Evolutionary conservation across 2,888 invertebrate genomes (phyloP), one percentile per base, ranked within the genome.

Genomic region (Caenorhabditis sulstoni): DNA sequence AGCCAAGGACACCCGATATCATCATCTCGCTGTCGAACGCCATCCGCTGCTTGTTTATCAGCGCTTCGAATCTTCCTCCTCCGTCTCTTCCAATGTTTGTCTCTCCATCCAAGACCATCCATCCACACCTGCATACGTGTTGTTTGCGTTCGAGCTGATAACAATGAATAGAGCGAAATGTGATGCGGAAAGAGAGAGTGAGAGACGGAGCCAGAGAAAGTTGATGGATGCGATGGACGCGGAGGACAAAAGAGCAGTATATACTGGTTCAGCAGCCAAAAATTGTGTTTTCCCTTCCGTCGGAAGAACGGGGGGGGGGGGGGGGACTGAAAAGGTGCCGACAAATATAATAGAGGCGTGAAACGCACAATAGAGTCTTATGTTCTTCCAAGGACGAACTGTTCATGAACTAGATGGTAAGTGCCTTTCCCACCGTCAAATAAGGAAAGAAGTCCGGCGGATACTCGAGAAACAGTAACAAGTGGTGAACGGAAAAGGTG

Each of bases 331-430:
- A 49, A 44, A 49, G 53, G 39, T 67, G 67, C 67, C 70, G 70
- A 41, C 41, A 52, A 23, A 20, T 37, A 61, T 71, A 71, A 71
- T 71, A 39, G 55, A 62, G 50, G 18, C 37, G 3, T 44, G 57
- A 58, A 47, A 20, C 61, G 58, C 35, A 73, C 73, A 73, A 73
- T 64, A 58, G 73, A 73, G 49, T 71, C 41, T 39, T 55, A 45
- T 68, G 47, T 58, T 59, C 62, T 64, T 57, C 73, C 73, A 73
- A 73, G 73, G 73, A 73, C 73, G 62, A 29, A 29, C 29, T 64
- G 62, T 71, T 71, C 71, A 73, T 64, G 58, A 64, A 73, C 73
- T 73, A 73, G 73, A 64, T 73, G 47, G 37, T 73, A 58, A 64
- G 73, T 73, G 47, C 64, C 73, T 22, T 39, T 52, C 41, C n/a